Conservation (phyloP, 1,140 invertebrate genomes). For the Apis mellifera region Amel_HAv3.1 CM009946.2:4529001-4529500, state of each 20-base stretch:
- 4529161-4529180: background rate
- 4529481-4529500: background rate
- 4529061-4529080: background rate
- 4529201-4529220: background rate
- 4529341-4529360: background rate
- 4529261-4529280: background rate
- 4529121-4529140: no score
- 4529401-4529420: background rate
- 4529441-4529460: background rate
- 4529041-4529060: conserved; percentile 15
- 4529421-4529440: background rate
- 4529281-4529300: background rate
- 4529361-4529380: background rate
- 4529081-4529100: no score
- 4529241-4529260: background rate
- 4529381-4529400: background rate
- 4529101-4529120: no score
- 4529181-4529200: background rate
- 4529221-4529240: background rate
- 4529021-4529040: conserved; percentile 6
- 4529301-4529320: background rate
- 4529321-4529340: background rate
- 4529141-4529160: background rate
- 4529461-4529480: background rate
- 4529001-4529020: background rate